A percentile compares a stretch with the other conserved stretches of the same genome.
phyloP scores from a whole-genome alignment of 2,113 vertebrate species.

The Platanista minor region DNA sequence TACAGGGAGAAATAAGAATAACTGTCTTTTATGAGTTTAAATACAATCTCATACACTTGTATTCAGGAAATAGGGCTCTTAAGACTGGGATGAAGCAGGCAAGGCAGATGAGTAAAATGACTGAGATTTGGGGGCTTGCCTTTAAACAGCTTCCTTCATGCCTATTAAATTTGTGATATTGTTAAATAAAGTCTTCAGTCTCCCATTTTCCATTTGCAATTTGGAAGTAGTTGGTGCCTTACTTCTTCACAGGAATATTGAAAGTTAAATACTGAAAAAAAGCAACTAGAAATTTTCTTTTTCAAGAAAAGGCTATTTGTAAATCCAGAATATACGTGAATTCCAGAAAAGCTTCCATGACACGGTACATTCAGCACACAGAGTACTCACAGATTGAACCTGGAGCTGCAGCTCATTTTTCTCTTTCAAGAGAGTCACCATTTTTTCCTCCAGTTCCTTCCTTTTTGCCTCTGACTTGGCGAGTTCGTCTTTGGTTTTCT shows the following conservation, averaged over 20 bases:
- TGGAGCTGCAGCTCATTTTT: conserved; percentile 88
- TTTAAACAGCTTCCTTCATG: background rate
- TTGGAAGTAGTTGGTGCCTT: background rate
- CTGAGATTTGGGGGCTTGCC: background rate
- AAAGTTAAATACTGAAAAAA: conserved; percentile 6
- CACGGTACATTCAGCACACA: background rate
- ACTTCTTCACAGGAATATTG: background rate
- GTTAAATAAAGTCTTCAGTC: background rate
- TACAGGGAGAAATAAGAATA: background rate
- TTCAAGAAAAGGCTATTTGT: background rate
- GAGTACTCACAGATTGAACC: conserved; percentile 79
- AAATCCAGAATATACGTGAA: background rate
- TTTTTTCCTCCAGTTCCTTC: conserved; percentile 89
- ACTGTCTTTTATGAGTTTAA: background rate
- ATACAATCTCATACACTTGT: background rate
- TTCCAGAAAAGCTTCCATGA: background rate
- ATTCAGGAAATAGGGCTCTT: background rate
- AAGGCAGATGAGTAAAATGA: background rate
- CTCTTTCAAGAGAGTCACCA: conserved; percentile 86
- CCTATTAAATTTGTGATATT: background rate
- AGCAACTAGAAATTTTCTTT: background rate
- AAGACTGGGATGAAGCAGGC: background rate
- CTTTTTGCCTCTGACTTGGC: conserved; percentile 85
- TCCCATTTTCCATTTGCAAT: background rate
- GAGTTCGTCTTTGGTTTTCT: conserved; percentile 85